Evolutionary conservation across 2,113 vertebrate genomes (phyloP), one percentile per base, ranked within the genome.

Genomic region (Thryonomys swinderianus): DNA sequence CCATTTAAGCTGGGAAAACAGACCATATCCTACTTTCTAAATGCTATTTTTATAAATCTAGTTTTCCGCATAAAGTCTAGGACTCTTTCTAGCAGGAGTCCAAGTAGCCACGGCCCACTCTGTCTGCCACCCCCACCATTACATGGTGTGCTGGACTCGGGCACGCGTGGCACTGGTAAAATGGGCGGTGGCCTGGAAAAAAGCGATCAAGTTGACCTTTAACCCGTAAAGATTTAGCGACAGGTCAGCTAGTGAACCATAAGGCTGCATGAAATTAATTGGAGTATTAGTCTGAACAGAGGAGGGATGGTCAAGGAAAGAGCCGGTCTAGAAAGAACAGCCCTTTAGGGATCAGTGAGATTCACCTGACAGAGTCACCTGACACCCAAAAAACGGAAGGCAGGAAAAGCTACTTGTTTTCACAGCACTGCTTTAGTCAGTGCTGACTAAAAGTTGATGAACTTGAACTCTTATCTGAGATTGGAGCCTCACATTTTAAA

Each of bases 1-100:
- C 48, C 34, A 53, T 74, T 40, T 91, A 88, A 94, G 83, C 2
- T 48, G 6, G 76, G 74, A 79, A 94, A 88, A 78, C 53, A 66
- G 9, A 6, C 32, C 17, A 34, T 45, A 69, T 2, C 88, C 17
- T 61, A 64, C 61, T 88, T 81, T 40, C 73, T 25, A 85, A 66
- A 40, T 21, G 51, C 69, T 88, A 32, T 74, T 78, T 53, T 92
- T 84, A 62, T 1, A 87, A 27, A 51, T 59, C 34, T 37, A 61
- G 27, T 83, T 95, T 85, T 90, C 40, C 59, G 59, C 59, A 88
- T 71, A 51, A 89, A 88, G 25, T n/a, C 48, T 85, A 23, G 6
- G 3, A n/a, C 64, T 23, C 7, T 85, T 83, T 79, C 10, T 27
- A 55, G 64, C 18, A 37, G 62, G 25, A 3, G 0, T 18, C 16